Conservation (phyloP, 2,888 invertebrate species). For the Lycocerus yunnanus region DNA sequence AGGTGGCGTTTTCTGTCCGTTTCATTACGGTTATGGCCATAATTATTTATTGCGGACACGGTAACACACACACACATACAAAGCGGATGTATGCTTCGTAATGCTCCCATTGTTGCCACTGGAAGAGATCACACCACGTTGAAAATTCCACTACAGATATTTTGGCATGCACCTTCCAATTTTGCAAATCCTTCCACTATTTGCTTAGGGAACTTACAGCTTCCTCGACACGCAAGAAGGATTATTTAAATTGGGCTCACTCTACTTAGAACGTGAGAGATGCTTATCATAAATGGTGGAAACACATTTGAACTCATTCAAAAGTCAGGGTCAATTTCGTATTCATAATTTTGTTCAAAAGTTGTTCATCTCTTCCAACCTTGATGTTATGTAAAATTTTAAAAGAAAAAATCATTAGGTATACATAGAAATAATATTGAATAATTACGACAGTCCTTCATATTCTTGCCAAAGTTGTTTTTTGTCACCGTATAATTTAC, state of each 20-base stretch:
- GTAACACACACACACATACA: slow-evolving; percentile 24
- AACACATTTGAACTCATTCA: background rate
- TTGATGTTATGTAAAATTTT: background rate
- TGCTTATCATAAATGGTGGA: background rate
- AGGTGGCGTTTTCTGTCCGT: slow-evolving; percentile 11
- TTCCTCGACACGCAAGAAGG: background rate
- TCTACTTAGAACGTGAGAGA: background rate
- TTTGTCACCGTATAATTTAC: background rate
- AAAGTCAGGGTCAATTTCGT: background rate
- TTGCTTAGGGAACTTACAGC: background rate
- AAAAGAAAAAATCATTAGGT: background rate
- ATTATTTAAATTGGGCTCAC: background rate
- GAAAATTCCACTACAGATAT: background rate
- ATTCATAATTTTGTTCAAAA: background rate
- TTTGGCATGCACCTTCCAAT: background rate
- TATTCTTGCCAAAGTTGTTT: background rate
- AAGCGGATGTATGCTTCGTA: slow-evolving; percentile 25
- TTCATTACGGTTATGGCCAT: slow-evolving; percentile 22
- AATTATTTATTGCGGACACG: slow-evolving; percentile 24
- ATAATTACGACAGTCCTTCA: background rate
- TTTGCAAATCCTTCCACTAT: background rate
- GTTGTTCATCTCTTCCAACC: background rate
- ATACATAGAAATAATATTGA: background rate
- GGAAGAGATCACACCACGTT: background rate
- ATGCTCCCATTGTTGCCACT: slow-evolving; percentile 25